Percentiles rank a stretch among this genome's conserved stretches.
phyloP scores from a whole-genome alignment of 92 coral and sea anemone species.

The Zoanthus sansibaricus region DNA sequence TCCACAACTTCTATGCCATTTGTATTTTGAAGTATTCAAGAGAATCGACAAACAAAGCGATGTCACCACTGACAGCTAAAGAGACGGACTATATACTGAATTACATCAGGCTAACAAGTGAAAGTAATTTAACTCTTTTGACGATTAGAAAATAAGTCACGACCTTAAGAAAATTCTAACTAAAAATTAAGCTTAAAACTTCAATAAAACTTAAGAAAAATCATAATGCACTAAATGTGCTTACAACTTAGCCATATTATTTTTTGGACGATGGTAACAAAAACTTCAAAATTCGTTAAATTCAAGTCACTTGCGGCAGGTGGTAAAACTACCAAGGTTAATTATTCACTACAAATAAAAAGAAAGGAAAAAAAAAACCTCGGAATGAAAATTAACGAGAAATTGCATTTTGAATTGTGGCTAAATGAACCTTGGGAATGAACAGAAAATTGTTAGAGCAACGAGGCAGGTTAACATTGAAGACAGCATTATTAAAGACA shows the following conservation, averaged over 20 bases:
- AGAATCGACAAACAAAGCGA: background rate
- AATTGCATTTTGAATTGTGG: background rate
- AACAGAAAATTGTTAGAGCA: background rate
- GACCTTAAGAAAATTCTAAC: background rate
- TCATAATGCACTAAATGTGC: background rate
- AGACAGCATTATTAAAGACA: too few species aligned
- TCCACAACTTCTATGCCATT: background rate
- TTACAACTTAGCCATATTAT: background rate
- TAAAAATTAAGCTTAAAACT: background rate
- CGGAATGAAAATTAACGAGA: too few species aligned
- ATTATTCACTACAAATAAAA: background rate
- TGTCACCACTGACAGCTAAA: background rate
- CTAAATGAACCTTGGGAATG: background rate
- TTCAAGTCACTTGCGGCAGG: background rate
- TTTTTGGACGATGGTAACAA: background rate
- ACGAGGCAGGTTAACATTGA: too few species aligned
- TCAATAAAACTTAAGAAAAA: background rate
- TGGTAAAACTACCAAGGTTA: background rate
- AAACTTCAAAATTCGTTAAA: background rate
- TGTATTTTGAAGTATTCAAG: background rate
- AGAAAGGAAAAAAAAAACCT: background rate
- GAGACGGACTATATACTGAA: background rate
- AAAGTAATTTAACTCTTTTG: background rate
- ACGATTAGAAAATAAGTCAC: slow-evolving; percentile 7
- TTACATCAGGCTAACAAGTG: background rate